Conservation (phyloP, 2,797 vertebrate genomes). For the Schizopygopsis malacanthus region DNA sequence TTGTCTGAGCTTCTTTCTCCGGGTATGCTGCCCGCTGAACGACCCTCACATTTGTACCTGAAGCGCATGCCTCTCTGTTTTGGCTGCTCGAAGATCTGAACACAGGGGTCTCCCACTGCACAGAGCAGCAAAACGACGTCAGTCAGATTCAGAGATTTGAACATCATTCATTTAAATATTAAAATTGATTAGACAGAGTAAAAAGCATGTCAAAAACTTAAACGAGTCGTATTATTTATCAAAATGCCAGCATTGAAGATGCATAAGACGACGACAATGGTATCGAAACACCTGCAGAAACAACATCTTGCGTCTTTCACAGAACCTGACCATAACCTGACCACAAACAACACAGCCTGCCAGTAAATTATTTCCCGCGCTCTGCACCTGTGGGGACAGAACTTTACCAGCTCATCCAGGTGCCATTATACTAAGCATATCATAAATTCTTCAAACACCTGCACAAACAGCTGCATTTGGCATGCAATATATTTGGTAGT, state of each 20-base stretch:
- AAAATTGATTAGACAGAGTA: background rate
- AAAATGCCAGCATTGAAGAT: background rate
- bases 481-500: slow-evolving; percentile 23
- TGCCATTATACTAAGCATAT: slow-evolving; percentile 16
- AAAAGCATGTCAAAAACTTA: background rate
- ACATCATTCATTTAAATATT: background rate
- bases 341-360: slow-evolving; percentile 22
- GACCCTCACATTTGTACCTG: slow-evolving; percentile 96
- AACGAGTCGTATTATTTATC: background rate
- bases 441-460: slow-evolving; percentile 47
- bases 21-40: slow-evolving; percentile 96
- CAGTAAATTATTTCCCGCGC: slow-evolving; percentile 53
- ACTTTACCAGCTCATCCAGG: slow-evolving; percentile 17
- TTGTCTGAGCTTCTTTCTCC: slow-evolving; percentile 94
- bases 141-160: background rate
- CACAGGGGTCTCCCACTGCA: slow-evolving; percentile 85
- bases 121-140: background rate
- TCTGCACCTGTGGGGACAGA: slow-evolving; percentile 53
- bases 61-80: slow-evolving; percentile 97
- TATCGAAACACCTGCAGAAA: slow-evolving; percentile 45
- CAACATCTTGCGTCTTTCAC: slow-evolving; percentile 37
- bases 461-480: slow-evolving; percentile 53
- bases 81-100: slow-evolving; percentile 95
- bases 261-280: background rate
- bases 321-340: slow-evolving; percentile 49